Evolutionary conservation across 1,140 invertebrate species (phyloP).

Genomic region (Lithobius niger): DNA sequence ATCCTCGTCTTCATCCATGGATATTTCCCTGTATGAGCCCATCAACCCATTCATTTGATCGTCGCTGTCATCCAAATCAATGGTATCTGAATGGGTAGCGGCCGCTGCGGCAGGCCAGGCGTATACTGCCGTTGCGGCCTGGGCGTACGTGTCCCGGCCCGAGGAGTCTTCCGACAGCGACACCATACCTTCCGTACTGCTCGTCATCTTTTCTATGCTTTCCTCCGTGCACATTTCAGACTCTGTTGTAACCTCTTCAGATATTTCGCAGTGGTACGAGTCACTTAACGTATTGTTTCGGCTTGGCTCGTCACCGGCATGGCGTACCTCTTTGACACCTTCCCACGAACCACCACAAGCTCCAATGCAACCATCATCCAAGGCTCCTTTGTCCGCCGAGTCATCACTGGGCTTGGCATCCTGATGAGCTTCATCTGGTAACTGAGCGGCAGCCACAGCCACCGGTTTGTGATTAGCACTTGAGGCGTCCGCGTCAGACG

Average conservation of each 20-base stretch:
- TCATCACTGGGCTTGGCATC: no score
- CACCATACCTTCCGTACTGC: slow-evolving; percentile 12
- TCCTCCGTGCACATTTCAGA: slow-evolving; percentile 10
- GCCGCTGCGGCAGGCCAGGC: background rate
- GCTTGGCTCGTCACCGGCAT: no score
- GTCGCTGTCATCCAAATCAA: slow-evolving; percentile 8
- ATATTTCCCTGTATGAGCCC: slow-evolving; percentile 11
- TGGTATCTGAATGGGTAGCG: background rate
- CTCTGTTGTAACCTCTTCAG: slow-evolving; percentile 9
- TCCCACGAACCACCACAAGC: no score
- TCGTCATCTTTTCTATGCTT: slow-evolving; percentile 10
- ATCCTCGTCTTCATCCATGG: slow-evolving; percentile 7
- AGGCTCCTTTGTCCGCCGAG: no score
- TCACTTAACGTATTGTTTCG: background rate
- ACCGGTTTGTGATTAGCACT: no score
- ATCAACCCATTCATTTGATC: slow-evolving; percentile 12
- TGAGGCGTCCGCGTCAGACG: no score
- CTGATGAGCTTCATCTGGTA: no score
- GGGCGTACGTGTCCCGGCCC: slow-evolving; percentile 11
- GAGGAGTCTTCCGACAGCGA: slow-evolving; percentile 12
- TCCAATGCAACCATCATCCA: no score
- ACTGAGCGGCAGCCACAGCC: no score
- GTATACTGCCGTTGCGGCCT: slow-evolving; percentile 3
- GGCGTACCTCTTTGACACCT: no score
- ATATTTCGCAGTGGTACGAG: background rate